Conservation (phyloP, 1,140 invertebrate species). For the Brachionus angularis region DNA sequence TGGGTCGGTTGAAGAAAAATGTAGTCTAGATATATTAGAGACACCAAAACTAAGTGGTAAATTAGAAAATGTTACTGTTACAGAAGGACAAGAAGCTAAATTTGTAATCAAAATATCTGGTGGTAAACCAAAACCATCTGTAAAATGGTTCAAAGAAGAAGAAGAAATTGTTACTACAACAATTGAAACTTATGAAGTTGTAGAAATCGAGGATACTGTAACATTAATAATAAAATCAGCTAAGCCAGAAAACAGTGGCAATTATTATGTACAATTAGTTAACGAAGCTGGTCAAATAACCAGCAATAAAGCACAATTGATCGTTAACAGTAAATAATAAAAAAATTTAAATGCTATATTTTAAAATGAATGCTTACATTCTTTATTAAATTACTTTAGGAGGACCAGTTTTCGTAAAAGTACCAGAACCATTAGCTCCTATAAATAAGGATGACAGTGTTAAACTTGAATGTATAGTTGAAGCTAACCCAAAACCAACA, state of each 20-base stretch:
- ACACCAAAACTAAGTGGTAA: not conserved
- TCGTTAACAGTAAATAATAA: not conserved
- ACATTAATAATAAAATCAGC: slow-evolving; percentile 52
- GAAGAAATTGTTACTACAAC: slow-evolving; percentile 51
- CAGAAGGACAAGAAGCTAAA: not conserved
- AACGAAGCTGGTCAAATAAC: not conserved
- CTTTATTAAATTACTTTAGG: not conserved
- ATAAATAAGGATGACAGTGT: not conserved
- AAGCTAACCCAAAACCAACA: slow-evolving; percentile 79
- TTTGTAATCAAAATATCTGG: not conserved
- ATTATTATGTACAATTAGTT: slow-evolving; percentile 47
- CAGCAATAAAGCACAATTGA: not conserved
- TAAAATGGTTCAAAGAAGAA: slow-evolving; percentile 11
- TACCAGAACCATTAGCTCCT: not conserved
- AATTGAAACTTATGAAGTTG: slow-evolving; percentile 48
- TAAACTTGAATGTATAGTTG: slow-evolving; percentile 78
- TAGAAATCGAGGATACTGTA: slow-evolving; percentile 50
- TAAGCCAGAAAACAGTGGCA: slow-evolving; percentile 52
- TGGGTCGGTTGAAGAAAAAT: not conserved
- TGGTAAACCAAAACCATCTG: slow-evolving; percentile 1
- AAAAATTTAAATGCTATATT: not conserved
- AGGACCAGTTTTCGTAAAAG: not conserved
- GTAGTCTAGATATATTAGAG: not conserved
- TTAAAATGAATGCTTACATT: no score
- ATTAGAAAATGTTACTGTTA: not conserved